A percentile compares a stretch with the other conserved stretches of the same genome.
phyloP scores from a whole-genome alignment of 1,140 invertebrate genomes.

The Mylabris phalerata region DNA sequence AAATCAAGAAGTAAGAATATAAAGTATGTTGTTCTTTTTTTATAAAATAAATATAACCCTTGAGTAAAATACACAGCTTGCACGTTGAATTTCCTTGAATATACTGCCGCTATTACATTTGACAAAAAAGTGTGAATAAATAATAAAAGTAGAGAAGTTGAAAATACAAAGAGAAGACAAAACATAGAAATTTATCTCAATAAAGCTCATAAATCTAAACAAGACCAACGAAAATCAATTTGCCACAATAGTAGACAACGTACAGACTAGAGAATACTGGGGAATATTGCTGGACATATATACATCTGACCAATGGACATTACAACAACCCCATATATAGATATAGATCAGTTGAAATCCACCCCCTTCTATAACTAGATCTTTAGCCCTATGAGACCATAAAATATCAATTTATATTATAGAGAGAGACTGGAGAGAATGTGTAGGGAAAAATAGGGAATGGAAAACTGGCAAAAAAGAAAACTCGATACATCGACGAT shows the following conservation, averaged over 20 bases:
- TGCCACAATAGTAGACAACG: not conserved
- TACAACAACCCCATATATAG: not conserved
- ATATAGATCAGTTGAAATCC: slow-evolving; percentile 24
- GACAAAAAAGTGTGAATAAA: slow-evolving; percentile 5
- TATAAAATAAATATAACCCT: slow-evolving; percentile 27
- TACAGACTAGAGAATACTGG: too few relatives aligned
- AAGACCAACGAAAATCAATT: slow-evolving; percentile 29
- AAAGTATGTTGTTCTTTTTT: slow-evolving; percentile 2
- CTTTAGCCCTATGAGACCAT: slow-evolving; percentile 26
- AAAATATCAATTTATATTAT: slow-evolving; percentile 34
- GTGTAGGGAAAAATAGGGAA: not conserved
- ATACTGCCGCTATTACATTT: too few relatives aligned
- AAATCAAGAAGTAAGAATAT: not conserved
- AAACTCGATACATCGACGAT: too few relatives aligned
- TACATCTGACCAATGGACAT: slow-evolving; percentile 20
- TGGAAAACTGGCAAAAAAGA: too few relatives aligned
- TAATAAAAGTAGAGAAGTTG: slow-evolving; percentile 10
- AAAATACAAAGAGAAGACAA: too few relatives aligned
- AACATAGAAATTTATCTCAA: slow-evolving; percentile 29
- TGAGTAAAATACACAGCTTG: slow-evolving; percentile 5
- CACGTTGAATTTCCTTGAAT: too few relatives aligned
- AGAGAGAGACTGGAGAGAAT: slow-evolving; percentile 6
- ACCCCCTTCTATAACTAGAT: slow-evolving; percentile 24
- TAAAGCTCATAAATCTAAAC: slow-evolving; percentile 31
- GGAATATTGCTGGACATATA: slow-evolving; percentile 20